Evolutionary conservation across 2,888 invertebrate species (phyloP).

Genomic region (Hemaris fuciformis): DNA sequence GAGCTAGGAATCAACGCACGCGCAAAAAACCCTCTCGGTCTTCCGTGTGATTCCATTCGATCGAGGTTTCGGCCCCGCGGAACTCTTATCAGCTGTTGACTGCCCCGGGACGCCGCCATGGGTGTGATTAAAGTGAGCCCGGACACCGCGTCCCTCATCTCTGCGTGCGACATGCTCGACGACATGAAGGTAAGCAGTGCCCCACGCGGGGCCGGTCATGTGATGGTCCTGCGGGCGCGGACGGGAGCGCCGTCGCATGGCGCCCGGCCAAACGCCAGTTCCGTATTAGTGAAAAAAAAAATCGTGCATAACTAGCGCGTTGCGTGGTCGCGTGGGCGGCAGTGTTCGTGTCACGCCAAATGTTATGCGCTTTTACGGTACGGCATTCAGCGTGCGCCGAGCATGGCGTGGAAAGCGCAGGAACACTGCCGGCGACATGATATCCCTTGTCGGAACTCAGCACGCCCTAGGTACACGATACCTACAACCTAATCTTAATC

Average conservation of each 20-base stretch:
- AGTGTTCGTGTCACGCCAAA: conserved; percentile 19
- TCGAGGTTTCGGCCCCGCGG: conserved; percentile 11
- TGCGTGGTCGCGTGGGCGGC: conserved; percentile 49
- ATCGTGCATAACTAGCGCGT: conserved; percentile 30
- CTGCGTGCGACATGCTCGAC: conserved; percentile 75
- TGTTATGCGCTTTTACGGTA: conserved; percentile 29
- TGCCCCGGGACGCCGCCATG: conserved; percentile 45
- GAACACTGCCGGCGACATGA: no score
- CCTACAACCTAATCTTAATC: background rate
- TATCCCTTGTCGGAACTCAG: no score
- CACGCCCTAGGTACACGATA: no score
- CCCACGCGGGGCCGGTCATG: conserved; percentile 46
- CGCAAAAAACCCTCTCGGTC: conserved; percentile 63
- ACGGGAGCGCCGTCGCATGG: conserved; percentile 27
- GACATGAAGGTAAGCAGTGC: conserved; percentile 71
- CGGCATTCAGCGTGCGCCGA: conserved; percentile 39
- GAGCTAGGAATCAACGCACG: conserved; percentile 30
- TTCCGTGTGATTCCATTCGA: conserved; percentile 52
- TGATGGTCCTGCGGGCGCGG: conserved; percentile 41
- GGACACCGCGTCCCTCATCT: conserved; percentile 70
- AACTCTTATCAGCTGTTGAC: conserved; percentile 6
- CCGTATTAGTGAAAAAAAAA: conserved; percentile 52
- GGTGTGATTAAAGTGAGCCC: conserved; percentile 75
- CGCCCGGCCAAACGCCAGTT: conserved; percentile 47
- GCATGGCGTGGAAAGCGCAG: background rate